Percentiles rank a stretch among this genome's conserved stretches.
These are phyloP conservation scores for Mellivora capensis DNA, from an alignment of 2,113 vertebrate species.

Conservation along the genomic window DNA sequence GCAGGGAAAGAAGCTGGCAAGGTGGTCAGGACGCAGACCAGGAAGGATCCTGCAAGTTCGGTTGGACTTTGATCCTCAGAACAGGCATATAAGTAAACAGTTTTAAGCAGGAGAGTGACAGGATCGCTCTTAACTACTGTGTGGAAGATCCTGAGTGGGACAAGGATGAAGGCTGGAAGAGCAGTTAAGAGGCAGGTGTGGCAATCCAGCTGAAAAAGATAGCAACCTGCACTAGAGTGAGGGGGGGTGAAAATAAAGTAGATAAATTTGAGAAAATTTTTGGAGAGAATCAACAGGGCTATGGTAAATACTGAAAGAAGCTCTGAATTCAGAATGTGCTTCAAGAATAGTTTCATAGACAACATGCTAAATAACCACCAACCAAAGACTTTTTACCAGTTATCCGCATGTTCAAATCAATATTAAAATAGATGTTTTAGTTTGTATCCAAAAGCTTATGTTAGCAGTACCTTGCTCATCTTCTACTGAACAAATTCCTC, in stretches of 20 bases:
- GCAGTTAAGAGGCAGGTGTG: not conserved
- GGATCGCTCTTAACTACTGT: not conserved
- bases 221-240: not conserved
- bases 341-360: slow-evolving; percentile 37
- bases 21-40: not conserved
- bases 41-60: not conserved
- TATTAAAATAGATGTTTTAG: not conserved
- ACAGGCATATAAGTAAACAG: not conserved
- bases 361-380: slow-evolving; percentile 28
- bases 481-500: not conserved
- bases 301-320: not conserved
- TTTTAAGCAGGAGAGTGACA: not conserved
- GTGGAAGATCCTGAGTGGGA: not conserved
- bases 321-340: slow-evolving; percentile 19
- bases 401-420: not conserved
- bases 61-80: not conserved
- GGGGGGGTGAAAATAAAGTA: not conserved
- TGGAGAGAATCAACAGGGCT: not conserved
- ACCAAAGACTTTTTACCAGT: slow-evolving; percentile 35
- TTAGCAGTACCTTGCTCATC: not conserved
- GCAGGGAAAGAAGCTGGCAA: not conserved
- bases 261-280: not conserved
- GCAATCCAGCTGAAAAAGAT: not conserved
- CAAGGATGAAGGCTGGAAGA: not conserved
- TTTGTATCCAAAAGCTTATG: not conserved